Conservation (phyloP, 2,797 vertebrate genomes). For the Poeciliopsis infans region DNA sequence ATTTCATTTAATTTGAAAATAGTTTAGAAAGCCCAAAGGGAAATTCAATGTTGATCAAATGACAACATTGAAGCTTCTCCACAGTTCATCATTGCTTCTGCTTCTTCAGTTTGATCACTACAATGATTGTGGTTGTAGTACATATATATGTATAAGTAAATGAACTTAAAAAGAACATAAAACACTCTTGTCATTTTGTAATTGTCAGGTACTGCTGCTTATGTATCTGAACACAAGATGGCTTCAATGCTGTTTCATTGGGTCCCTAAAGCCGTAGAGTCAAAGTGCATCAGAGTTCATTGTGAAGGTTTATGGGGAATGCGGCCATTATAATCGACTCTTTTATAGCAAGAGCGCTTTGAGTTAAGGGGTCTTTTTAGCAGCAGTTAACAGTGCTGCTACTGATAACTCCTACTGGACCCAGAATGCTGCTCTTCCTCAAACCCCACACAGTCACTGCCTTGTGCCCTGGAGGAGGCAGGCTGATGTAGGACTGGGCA, state of each 20-base stretch:
- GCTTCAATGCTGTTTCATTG: neutral
- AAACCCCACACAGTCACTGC: slow-evolving; percentile 14
- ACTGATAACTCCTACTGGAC: slow-evolving; percentile 38
- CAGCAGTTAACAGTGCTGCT: slow-evolving; percentile 42
- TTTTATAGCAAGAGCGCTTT: slow-evolving; percentile 34
- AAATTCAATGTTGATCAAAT: neutral
- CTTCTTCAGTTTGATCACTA: neutral
- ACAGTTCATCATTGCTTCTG: neutral
- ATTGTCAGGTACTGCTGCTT: neutral
- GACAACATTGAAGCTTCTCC: neutral
- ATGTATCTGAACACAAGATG: neutral
- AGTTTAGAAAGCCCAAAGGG: neutral
- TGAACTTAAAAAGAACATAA: neutral
- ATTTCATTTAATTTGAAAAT: neutral
- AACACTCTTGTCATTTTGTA: neutral
- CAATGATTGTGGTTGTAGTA: neutral
- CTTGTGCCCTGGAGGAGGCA: slow-evolving; percentile 9
- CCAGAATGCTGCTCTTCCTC: slow-evolving; percentile 22
- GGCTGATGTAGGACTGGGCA: slow-evolving; percentile 12
- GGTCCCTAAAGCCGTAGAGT: neutral
- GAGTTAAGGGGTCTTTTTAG: slow-evolving; percentile 23
- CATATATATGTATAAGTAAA: neutral
- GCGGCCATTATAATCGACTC: slow-evolving; percentile 34
- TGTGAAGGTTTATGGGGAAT: slow-evolving; percentile 37
- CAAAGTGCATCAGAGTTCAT: slow-evolving; percentile 35